Evolutionary conservation across 2,113 vertebrate species (phyloP).

Genomic region (Eidolon helvum): DNA sequence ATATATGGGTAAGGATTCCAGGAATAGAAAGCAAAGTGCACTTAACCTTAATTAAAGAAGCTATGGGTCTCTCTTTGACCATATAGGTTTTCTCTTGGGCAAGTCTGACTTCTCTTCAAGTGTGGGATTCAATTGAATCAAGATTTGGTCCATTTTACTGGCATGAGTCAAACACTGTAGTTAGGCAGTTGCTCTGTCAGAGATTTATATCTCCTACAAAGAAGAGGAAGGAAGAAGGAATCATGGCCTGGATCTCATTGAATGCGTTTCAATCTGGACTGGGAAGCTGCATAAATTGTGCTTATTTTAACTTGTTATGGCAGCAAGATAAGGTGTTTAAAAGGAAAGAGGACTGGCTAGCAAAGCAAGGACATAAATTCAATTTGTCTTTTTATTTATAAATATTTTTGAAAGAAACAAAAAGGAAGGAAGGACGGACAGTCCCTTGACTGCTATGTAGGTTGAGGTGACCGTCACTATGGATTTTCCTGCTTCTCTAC

Average conservation of each 20-base stretch:
- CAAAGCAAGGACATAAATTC: background rate
- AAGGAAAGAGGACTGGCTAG: background rate
- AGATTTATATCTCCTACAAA: background rate
- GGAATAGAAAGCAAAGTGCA: background rate
- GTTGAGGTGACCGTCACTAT: too few relatives aligned
- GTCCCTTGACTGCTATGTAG: background rate
- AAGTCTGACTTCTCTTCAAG: background rate
- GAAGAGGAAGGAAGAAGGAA: background rate
- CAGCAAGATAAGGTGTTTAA: constrained; percentile 14
- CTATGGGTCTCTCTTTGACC: background rate
- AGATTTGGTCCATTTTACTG: background rate
- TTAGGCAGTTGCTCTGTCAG: background rate
- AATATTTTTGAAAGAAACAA: constrained; percentile 26
- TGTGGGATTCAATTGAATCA: background rate
- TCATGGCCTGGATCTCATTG: background rate
- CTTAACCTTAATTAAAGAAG: background rate
- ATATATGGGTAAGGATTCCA: constrained; percentile 91
- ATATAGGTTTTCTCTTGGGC: background rate
- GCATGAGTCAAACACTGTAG: accelerated
- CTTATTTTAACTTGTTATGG: background rate
- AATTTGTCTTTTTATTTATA: constrained; percentile 1
- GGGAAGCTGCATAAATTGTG: background rate
- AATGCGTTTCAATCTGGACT: background rate
- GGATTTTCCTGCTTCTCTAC: too few relatives aligned
- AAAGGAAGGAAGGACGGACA: background rate